Evolutionary conservation across 2,113 vertebrate species (phyloP), one percentile per base, ranked within the genome.

Genomic region (Pedetes capensis): DNA sequence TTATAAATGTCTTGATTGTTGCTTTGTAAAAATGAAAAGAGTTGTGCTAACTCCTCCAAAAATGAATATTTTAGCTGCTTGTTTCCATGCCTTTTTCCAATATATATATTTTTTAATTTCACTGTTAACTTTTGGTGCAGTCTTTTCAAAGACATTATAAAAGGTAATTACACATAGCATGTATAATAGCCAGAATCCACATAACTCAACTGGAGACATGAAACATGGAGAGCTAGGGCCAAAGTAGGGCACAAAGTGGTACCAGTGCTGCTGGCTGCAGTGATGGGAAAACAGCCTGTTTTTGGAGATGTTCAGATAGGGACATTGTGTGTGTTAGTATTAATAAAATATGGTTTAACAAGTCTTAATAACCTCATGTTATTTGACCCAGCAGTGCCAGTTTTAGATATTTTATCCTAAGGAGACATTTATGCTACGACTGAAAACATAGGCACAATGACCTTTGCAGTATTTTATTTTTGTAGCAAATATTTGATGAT

Each of bases 81-180:
- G 9, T 78, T 86, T 66, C n/a, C 12, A 49, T 76, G 22, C 12
- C 14, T 93, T 83, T 78, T 3, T 49, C 17, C 29, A 74, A 68
- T 79, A 71, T 18, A 44, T 74, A 55, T 4, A 37, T 42, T 71
- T 93, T 87, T 13, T 20, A n/a, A 85, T 69, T 71, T 47, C 37
- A 55, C 2, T 59, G 20, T 71, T 57, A 72, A n/a, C 34, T 49
- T 91, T 55, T 82, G 17, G 23, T 34, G 10, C 29, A 82, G n/a
- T 61, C 25, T 76, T 79, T 93, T 91, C 57, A 39, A 95, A 57
- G n/a, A 78, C 6, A 34, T 61, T 91, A 63, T 44, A 83, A 91
- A 64, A 72, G 42, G 0, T 86, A 75, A 42, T 75, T 85, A 63
- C 75, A 57, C 32, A 57, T 34, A 47, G n/a, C 8, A 51, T n/a